phyloP scores from a whole-genome alignment of 2,113 vertebrate species.

The Perca schrenkii region DNA sequence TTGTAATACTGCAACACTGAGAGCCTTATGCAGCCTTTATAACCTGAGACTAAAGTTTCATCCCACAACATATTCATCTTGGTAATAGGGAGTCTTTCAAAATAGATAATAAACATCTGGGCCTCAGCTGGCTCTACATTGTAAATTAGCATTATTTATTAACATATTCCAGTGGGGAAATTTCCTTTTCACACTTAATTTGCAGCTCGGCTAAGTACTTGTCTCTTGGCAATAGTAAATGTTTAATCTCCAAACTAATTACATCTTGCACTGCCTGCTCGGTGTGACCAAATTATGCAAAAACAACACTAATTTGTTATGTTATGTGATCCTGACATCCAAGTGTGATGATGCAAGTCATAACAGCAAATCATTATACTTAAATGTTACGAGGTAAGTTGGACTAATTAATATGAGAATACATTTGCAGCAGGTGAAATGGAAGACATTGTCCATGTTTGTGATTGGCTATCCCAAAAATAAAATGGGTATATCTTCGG shows the following conservation, averaged over 20 bases:
- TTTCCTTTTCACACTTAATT: constrained; percentile 44
- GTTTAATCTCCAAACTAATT: constrained; percentile 56
- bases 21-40: not conserved
- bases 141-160: constrained; percentile 3
- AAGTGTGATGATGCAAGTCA: constrained; percentile 4
- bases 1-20: not conserved
- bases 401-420: not conserved
- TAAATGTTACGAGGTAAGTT: not conserved
- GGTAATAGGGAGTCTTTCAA: not conserved
- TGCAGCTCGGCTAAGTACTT: constrained; percentile 50
- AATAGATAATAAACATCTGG: not conserved
- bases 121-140: not conserved
- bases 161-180: constrained; percentile 26
- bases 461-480: not conserved
- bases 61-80: not conserved
- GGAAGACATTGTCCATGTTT: not conserved
- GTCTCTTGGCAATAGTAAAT: constrained; percentile 40
- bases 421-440: not conserved
- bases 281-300: constrained; percentile 44
- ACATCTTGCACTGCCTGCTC: constrained; percentile 25
- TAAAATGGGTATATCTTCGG: not conserved
- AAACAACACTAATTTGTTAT: constrained; percentile 32
- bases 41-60: not conserved
- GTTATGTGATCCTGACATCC: not conserved
- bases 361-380: not conserved